These are phyloP conservation scores for Eutolmus rufibarbis DNA, from an alignment of 2,888 invertebrate species.

Conservation along the genomic window DNA sequence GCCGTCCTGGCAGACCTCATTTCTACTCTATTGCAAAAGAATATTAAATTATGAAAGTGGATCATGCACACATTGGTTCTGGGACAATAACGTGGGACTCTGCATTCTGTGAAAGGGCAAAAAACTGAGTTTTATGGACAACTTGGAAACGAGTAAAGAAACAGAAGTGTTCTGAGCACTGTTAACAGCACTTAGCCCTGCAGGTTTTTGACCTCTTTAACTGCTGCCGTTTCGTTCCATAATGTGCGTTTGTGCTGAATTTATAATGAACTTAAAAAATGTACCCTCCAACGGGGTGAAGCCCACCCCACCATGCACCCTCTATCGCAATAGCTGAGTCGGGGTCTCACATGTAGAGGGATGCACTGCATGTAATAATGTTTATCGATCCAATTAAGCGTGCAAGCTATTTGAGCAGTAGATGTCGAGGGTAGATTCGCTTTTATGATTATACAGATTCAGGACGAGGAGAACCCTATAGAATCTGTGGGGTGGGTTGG, in stretches of 20 bases:
- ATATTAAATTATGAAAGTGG: slow-evolving; percentile 33
- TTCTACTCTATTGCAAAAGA: background rate
- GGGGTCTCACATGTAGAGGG: background rate
- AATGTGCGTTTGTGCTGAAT: slow-evolving; percentile 22
- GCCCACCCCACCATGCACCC: background rate
- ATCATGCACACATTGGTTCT: slow-evolving; percentile 19
- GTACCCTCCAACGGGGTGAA: background rate
- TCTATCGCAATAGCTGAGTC: background rate
- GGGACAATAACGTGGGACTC: background rate
- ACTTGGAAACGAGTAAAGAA: slow-evolving; percentile 7
- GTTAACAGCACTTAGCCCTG: slow-evolving; percentile 8
- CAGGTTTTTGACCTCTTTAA: slow-evolving; percentile 26
- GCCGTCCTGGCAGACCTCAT: background rate
- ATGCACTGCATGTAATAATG: slow-evolving; percentile 20
- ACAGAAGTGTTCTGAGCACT: background rate
- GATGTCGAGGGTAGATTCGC: slow-evolving; percentile 27
- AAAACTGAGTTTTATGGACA: slow-evolving; percentile 31
- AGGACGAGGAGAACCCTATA: background rate
- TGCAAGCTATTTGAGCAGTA: slow-evolving; percentile 35
- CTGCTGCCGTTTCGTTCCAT: background rate
- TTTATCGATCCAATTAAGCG: slow-evolving; percentile 37
- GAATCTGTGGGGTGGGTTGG: background rate
- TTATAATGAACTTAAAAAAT: slow-evolving; percentile 31
- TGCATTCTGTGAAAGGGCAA: slow-evolving; percentile 7
- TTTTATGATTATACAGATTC: slow-evolving; percentile 22